These are phyloP conservation scores for Dolichotis patagonum DNA, from an alignment of 2,113 vertebrate genomes.

Conservation along the genomic window DNA sequence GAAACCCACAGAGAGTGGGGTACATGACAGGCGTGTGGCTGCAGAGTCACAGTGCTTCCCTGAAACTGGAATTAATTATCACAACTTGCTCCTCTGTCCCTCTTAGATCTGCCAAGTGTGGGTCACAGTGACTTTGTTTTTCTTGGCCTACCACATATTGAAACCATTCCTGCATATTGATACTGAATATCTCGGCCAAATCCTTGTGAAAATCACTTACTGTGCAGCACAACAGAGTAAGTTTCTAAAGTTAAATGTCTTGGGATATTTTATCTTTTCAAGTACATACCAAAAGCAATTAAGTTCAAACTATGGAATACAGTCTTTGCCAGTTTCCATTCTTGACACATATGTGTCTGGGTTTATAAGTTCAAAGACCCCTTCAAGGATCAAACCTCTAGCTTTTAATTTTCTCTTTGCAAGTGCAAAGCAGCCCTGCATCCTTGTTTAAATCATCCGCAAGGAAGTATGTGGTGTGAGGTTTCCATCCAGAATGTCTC, in stretches of 20 bases:
- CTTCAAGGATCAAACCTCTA: too few species aligned
- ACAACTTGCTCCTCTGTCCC: conserved; percentile 71
- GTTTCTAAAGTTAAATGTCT: conserved; percentile 77
- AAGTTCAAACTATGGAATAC: conserved; percentile 77
- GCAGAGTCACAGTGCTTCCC: conserved; percentile 1
- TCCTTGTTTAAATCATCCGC: conserved; percentile 67
- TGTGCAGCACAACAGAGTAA: conserved; percentile 69
- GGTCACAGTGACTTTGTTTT: conserved; percentile 76
- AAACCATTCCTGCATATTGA: conserved; percentile 78
- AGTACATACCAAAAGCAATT: conserved; percentile 82
- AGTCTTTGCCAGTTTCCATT: conserved; percentile 78
- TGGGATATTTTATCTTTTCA: conserved; percentile 81
- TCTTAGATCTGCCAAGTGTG: conserved; percentile 74
- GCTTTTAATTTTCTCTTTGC: conserved; percentile 73
- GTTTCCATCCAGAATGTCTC: conserved; percentile 7
- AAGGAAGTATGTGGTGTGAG: background rate
- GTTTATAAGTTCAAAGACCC: conserved; percentile 9
- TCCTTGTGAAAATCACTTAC: conserved; percentile 78
- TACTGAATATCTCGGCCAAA: conserved; percentile 77
- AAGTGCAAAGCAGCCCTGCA: conserved; percentile 56
- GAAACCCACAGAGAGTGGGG: background rate
- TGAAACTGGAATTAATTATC: conserved; percentile 81
- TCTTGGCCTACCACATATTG: conserved; percentile 79
- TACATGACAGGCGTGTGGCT: background rate
- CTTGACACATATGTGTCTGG: conserved; percentile 78